These are phyloP conservation scores for Agapornis canus DNA, from an alignment of 2,797 vertebrate genomes.

Conservation along the genomic window DNA sequence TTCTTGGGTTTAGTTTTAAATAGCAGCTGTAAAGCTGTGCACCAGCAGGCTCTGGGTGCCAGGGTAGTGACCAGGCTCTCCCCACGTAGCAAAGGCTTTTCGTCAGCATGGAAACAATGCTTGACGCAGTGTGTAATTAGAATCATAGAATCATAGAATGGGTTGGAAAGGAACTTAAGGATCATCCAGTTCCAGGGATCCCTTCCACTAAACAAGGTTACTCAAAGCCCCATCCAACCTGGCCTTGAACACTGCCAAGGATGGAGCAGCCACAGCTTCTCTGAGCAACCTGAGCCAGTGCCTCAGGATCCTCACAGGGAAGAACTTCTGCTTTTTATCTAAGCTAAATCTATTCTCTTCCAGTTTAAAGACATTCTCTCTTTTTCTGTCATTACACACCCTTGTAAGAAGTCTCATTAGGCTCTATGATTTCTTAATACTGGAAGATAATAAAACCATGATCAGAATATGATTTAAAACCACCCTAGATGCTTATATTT, in stretches of 20 bases:
- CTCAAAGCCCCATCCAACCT: background rate
- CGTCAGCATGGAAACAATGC: rapidly evolving
- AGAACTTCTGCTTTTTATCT: background rate
- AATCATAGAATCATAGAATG: background rate
- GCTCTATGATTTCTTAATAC: background rate
- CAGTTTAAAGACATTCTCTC: background rate
- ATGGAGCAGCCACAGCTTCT: too few relatives aligned
- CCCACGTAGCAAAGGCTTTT: background rate
- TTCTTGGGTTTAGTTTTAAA: background rate
- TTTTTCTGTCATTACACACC: background rate
- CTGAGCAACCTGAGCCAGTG: background rate
- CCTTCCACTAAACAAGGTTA: background rate
- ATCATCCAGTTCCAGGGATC: background rate
- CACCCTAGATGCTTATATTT: background rate
- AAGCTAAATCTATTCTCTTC: background rate
- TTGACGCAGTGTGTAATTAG: background rate
- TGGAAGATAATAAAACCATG: background rate
- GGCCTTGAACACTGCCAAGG: too few relatives aligned
- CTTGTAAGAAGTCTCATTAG: background rate
- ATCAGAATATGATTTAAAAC: background rate
- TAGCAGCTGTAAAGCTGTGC: background rate
- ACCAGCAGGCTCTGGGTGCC: background rate
- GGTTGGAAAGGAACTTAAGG: background rate
- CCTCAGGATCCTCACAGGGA: background rate
- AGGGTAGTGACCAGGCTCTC: background rate